Conservation (phyloP, 2,113 vertebrate genomes). For the Deroptyus accipitrinus region DNA sequence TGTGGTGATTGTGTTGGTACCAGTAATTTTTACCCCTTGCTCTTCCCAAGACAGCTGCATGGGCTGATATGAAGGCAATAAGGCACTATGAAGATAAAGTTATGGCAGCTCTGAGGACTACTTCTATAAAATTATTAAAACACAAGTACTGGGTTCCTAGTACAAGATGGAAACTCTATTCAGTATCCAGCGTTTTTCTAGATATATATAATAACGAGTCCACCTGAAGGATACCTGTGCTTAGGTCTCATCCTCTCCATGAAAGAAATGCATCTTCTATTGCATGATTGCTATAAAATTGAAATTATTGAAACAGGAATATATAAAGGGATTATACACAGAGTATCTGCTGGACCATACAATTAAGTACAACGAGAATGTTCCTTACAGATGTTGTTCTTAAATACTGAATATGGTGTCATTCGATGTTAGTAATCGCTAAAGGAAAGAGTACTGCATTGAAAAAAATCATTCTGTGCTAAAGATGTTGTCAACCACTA, state of each 20-base stretch:
- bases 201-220: fast-evolving
- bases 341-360: neutral
- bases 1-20: neutral
- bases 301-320: neutral
- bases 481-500: neutral
- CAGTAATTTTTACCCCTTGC: neutral
- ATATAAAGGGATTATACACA: neutral
- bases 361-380: neutral
- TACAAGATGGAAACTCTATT: fast-evolving
- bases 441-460: neutral
- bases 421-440: neutral
- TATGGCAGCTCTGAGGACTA: fast-evolving
- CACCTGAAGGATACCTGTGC: neutral
- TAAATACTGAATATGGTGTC: neutral
- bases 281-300: neutral
- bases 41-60: neutral
- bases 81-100: neutral
- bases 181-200: neutral
- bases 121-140: neutral
- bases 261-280: neutral
- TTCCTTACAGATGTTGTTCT: neutral
- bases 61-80: neutral
- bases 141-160: neutral
- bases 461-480: neutral
- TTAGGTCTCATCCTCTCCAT: neutral